Evolutionary conservation across 1,140 invertebrate genomes (phyloP).

Genomic region (Acromyrmex charruanus): DNA sequence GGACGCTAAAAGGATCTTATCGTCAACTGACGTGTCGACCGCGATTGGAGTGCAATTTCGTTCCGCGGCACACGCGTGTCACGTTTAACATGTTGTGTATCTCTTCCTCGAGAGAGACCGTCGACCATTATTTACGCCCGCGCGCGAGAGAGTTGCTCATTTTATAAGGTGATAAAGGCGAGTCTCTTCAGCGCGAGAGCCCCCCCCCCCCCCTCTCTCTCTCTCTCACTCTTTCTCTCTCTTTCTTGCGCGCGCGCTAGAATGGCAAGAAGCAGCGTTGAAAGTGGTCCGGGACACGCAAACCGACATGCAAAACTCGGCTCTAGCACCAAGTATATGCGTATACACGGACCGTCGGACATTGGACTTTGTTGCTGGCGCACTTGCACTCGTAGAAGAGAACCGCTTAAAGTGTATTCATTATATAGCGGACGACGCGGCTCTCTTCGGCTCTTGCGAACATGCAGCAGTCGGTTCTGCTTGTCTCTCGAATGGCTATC

Average conservation of each 20-base stretch:
- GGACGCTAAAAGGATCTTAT: slow-evolving; percentile 32
- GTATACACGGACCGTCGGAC: background rate
- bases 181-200: slow-evolving; percentile 29
- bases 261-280: slow-evolving; percentile 46
- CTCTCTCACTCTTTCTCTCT: slow-evolving; percentile 10
- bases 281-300: slow-evolving; percentile 62
- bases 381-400: slow-evolving; percentile 26
- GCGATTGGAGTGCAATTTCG: slow-evolving; percentile 41
- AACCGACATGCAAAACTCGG: slow-evolving; percentile 47
- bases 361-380: background rate
- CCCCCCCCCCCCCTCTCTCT: slow-evolving; percentile 11
- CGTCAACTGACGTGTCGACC: background rate
- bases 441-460: slow-evolving; percentile 58
- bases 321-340: background rate
- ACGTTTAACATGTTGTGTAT: slow-evolving; percentile 29
- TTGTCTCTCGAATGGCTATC: slow-evolving; percentile 83
- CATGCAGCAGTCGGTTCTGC: slow-evolving; percentile 53
- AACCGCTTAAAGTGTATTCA: slow-evolving; percentile 54
- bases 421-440: slow-evolving; percentile 59
- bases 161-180: slow-evolving; percentile 77
- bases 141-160: slow-evolving; percentile 61
- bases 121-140: slow-evolving; percentile 69
- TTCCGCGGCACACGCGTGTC: slow-evolving; percentile 29
- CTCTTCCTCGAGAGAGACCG: slow-evolving; percentile 12
- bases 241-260: slow-evolving; percentile 7